Evolutionary conservation across 2,113 vertebrate genomes (phyloP).

Genomic region (Chlorodrepanis virens): DNA sequence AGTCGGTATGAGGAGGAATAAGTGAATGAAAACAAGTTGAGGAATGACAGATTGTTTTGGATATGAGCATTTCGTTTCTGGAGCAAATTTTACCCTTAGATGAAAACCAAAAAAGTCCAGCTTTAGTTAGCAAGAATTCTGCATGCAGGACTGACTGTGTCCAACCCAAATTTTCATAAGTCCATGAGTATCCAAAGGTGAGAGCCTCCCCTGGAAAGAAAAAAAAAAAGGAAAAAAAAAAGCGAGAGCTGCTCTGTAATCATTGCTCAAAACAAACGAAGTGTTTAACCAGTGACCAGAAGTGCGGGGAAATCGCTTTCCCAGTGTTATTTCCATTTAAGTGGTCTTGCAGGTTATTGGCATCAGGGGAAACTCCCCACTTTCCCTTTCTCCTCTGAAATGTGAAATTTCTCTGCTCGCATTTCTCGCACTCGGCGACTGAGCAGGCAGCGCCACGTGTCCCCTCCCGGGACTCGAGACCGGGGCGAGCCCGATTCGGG

Average conservation of each 20-base stretch:
- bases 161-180: background rate
- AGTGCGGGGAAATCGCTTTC: background rate
- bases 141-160: background rate
- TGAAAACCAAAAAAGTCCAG: background rate
- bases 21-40: background rate
- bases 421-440: background rate
- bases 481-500: no score
- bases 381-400: background rate
- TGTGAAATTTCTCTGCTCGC: accelerated
- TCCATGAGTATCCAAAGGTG: background rate
- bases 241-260: background rate
- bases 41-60: background rate
- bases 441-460: background rate
- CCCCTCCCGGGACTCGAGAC: background rate
- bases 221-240: background rate
- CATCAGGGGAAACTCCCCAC: background rate
- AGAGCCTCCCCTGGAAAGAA: background rate
- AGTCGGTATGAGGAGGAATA: background rate
- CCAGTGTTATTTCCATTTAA: background rate
- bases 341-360: no score
- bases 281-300: background rate
- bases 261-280: background rate
- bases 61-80: background rate
- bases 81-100: background rate
- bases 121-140: background rate